A percentile compares a stretch with the other conserved stretches of the same genome.
phyloP scores from a whole-genome alignment of 2,113 vertebrate genomes.

The Dolichallabes microphthalmus region DNA sequence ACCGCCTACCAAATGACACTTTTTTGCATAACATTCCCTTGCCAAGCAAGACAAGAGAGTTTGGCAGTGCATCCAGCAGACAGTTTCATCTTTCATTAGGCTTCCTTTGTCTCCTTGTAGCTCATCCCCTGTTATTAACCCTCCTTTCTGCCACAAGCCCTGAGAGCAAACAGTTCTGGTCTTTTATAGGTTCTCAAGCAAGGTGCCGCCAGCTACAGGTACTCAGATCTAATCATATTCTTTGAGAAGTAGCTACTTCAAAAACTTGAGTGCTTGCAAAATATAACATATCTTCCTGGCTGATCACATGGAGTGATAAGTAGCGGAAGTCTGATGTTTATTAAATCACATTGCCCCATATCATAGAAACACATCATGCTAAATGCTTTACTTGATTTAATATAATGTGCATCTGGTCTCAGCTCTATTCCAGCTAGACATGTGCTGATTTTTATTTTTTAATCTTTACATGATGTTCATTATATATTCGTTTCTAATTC shows the following conservation, averaged over 20 bases:
- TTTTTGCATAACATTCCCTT: conserved; percentile 58
- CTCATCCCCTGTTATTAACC: conserved; percentile 53
- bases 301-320: conserved; percentile 13
- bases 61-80: conserved; percentile 53
- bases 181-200: conserved; percentile 34
- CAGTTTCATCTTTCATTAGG: conserved; percentile 60
- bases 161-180: conserved; percentile 8
- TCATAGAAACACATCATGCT: conserved; percentile 25
- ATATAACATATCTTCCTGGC: conserved; percentile 25
- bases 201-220: conserved; percentile 13
- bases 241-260: conserved; percentile 27
- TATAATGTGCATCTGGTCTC: conserved; percentile 39
- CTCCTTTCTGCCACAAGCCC: conserved; percentile 40
- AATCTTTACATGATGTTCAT: neutral
- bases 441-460: conserved; percentile 1
- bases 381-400: conserved; percentile 46
- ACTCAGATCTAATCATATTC: conserved; percentile 37
- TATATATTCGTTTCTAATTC: neutral
- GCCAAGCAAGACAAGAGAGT: conserved; percentile 53
- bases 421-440: neutral
- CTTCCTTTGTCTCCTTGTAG: conserved; percentile 54
- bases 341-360: conserved; percentile 40
- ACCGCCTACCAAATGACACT: conserved; percentile 62
- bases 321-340: conserved; percentile 34
- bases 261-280: conserved; percentile 13